phyloP scores from a whole-genome alignment of 2,797 vertebrate species.

The Capromys pilorides region DNA sequence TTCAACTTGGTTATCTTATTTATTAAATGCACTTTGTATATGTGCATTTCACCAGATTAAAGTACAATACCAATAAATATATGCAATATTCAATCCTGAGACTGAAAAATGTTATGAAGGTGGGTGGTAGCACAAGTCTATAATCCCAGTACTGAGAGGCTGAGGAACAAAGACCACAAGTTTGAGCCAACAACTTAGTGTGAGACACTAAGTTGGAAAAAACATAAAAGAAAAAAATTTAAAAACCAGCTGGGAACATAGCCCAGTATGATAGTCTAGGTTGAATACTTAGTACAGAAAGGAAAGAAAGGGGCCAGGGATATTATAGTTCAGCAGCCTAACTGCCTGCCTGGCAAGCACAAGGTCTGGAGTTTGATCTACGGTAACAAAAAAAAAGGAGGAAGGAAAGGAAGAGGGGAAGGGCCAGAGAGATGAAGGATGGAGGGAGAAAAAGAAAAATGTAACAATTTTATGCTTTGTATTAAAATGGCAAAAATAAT shows the following conservation, averaged over 20 bases:
- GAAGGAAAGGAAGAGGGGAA: neutral
- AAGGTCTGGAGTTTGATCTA: too few relatives aligned
- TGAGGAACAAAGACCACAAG: neutral
- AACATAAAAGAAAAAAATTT: neutral
- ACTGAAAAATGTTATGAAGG: neutral
- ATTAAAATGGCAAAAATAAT: neutral
- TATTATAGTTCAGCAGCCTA: too few relatives aligned
- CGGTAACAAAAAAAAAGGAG: too few relatives aligned
- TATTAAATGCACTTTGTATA: slow-evolving; percentile 36
- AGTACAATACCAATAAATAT: slow-evolving; percentile 2
- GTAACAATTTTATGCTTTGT: slow-evolving; percentile 46
- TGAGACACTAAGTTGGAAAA: neutral
- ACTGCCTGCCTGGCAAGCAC: too few relatives aligned
- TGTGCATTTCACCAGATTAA: slow-evolving; percentile 8
- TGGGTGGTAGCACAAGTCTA: neutral
- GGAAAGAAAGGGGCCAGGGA: neutral
- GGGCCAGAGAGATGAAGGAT: neutral
- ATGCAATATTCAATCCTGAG: neutral
- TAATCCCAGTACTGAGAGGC: neutral
- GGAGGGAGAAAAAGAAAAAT: neutral
- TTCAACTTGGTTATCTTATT: neutral
- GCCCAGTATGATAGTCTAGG: neutral
- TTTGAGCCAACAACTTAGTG: neutral
- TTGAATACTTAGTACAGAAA: neutral
- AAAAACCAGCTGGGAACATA: neutral